These are phyloP conservation scores for Heliconius ismenius DNA, from an alignment of 2,888 invertebrate genomes.

Conservation along the genomic window DNA sequence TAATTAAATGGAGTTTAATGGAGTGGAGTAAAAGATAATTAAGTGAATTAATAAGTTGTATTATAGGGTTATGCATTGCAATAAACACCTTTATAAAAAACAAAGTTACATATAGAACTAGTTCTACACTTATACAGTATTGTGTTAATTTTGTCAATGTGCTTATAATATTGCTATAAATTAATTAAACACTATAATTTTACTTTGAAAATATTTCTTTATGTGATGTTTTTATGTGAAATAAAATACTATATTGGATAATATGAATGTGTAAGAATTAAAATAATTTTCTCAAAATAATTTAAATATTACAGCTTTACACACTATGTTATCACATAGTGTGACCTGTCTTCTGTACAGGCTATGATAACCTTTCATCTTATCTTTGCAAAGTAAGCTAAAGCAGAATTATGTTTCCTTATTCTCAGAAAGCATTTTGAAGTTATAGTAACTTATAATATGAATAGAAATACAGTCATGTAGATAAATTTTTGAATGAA, in stretches of 20 bases:
- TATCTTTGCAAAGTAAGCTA: conserved; percentile 70
- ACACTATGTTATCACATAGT: conserved; percentile 69
- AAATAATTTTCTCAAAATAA: conserved; percentile 24
- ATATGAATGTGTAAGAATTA: not conserved
- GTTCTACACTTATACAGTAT: not conserved
- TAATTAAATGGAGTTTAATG: no score
- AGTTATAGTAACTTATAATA: conserved; percentile 4
- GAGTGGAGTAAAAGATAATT: no score
- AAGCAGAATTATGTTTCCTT: conserved; percentile 72
- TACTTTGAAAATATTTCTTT: not conserved
- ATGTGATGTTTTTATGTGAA: not conserved
- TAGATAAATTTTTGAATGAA: not conserved
- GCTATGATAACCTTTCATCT: conserved; percentile 73
- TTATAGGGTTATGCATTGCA: not conserved
- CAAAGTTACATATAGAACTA: no score
- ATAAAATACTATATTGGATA: not conserved
- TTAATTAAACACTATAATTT: not conserved
- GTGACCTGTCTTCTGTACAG: conserved; percentile 75
- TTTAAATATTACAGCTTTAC: conserved; percentile 52
- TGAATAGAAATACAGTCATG: not conserved
- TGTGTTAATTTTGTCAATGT: not conserved
- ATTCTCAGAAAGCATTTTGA: conserved; percentile 64
- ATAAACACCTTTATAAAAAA: not conserved
- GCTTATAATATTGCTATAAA: not conserved
- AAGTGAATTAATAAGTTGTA: no score